Base-by-base conservation (phyloP, 2,113 vertebrate genomes). In the Globicephala melas region DNA sequence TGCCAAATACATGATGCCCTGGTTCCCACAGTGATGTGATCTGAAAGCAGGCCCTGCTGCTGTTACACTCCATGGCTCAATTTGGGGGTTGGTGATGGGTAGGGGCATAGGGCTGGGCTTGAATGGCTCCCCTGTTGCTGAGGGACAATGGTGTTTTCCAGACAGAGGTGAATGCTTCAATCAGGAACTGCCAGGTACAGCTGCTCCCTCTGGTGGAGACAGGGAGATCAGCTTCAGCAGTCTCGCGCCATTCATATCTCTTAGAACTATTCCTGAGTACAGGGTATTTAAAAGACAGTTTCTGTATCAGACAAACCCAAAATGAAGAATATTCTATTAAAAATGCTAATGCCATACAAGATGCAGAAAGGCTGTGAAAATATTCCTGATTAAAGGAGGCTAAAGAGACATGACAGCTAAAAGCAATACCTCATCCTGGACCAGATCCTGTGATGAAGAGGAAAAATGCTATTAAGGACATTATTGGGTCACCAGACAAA, bases 161-260 rank as follows among this genome's bases (percentile, higher is more conserved):
- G 50, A 84, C 76, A 95, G 50, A 84, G 62, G 50, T 84, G 17
- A 17, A 0, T 74, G 77, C 58, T 94, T 95, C 95, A 53, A n/a
- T 77, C 71, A 82, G 77, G 53, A 97, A 86, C 67, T 73, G 44
- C 41, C 95, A 93, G 55, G 65, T n/a, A 83, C 73, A 89, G 85
- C 77, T 93, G 85, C 95, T 96, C 97, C 93, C 95, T 96, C 97
- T 97, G 89, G 96, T 89, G 12, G 67, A 89, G 67, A 84, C 77
- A 36, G 26, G 31, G 41, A 92, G 74, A 81, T 96, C 68, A 65
- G 89, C 36, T 68, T 87, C 63, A 93, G 87, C 85, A 44, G 25
- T 70, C 73, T 89, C 3, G 1, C 2, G 6, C 55, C 55, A 77
- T 65, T 92, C 77, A 38, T 47, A 41, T 23, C 86, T 89, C 77